Evolutionary conservation across 2,888 invertebrate species (phyloP).

Genomic region (Masnerella sp.): DNA sequence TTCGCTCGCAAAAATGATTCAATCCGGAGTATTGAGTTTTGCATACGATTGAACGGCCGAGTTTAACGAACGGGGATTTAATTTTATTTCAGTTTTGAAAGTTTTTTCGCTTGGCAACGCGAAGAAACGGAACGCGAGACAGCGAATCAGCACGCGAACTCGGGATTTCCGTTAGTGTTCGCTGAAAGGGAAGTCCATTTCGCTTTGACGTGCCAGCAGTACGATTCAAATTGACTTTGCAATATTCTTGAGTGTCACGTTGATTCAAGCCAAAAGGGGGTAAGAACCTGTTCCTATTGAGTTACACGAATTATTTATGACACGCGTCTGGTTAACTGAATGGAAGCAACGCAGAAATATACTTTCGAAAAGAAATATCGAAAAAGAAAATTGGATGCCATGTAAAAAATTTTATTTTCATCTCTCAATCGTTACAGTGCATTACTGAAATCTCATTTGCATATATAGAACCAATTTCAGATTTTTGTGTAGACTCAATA

Average conservation of each 20-base stretch:
- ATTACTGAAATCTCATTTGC: too few relatives aligned
- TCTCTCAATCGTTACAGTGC: too few relatives aligned
- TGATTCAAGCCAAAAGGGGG: conserved; percentile 37
- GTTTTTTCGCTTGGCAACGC: conserved; percentile 14
- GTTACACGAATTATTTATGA: conserved; percentile 55
- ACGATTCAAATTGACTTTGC: conserved; percentile 48
- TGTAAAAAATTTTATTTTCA: too few relatives aligned
- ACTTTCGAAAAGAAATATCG: too few relatives aligned
- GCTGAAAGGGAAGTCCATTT: conserved; percentile 53
- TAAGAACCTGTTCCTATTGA: conserved; percentile 36
- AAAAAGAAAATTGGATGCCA: conserved; percentile 61
- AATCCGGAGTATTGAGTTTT: conserved; percentile 1
- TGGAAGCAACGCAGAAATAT: conserved; percentile 50
- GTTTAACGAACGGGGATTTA: conserved; percentile 2
- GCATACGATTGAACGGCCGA: neutral
- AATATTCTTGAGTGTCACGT: conserved; percentile 55
- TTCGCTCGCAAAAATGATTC: too few relatives aligned
- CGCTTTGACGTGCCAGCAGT: conserved; percentile 44
- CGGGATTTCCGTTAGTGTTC: conserved; percentile 48
- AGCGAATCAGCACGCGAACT: conserved; percentile 46
- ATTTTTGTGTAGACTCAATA: too few relatives aligned
- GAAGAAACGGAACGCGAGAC: conserved; percentile 26
- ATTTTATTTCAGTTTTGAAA: conserved; percentile 32
- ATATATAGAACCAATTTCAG: too few relatives aligned
- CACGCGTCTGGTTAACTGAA: conserved; percentile 49